Base-by-base conservation (phyloP, 2,797 vertebrate species). In the Okamejei kenojei region DNA sequence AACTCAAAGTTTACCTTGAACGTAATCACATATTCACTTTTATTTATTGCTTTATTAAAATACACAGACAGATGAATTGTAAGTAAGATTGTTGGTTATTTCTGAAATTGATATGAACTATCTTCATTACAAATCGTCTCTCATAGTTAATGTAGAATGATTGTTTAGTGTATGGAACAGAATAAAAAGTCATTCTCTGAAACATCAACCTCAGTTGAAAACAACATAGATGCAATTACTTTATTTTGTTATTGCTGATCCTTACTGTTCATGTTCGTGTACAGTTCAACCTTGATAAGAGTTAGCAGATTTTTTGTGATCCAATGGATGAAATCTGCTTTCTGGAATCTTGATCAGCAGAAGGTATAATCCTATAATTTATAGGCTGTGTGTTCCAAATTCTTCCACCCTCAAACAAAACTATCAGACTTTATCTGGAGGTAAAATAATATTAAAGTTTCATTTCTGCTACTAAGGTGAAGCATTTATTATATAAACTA, bases 41-140 rank as follows among this genome's bases (percentile, higher is more conserved):
- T 92, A 92, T 92, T 74, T 92, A 92, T 92, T 92, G 23, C 73
- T 91, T 45, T 92, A 45, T 92, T 92, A 38, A 92, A 92, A 54
- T 58, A 71, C 38, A 58, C 35, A 92, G 71, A 58, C 35, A 92
- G 71, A 76, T 92, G 90, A 92, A 54, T 74, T 92, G 90, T 92
- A 76, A 76, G 71, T 45, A 45, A 54, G 73, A 76, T 76, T 92
- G 90, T 76, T 45, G 90, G 71, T 63, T 91, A 65, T 91, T 92
- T 92, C 90, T 92, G 73, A 92, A 73, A 92, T 92, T 76, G 90
- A 76, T 76, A 92, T 73, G 73, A 92, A 92, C 45, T 92, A 54
- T 58, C 71, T 76, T 92, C 90, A 91, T 32, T 45, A 71, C 90
- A 91, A 73, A 38, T 74, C 90, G 21, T 82, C 45, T 68, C 45